phyloP scores from a whole-genome alignment of 2,797 vertebrate genomes.

The Pseudochromis fuscus region DNA sequence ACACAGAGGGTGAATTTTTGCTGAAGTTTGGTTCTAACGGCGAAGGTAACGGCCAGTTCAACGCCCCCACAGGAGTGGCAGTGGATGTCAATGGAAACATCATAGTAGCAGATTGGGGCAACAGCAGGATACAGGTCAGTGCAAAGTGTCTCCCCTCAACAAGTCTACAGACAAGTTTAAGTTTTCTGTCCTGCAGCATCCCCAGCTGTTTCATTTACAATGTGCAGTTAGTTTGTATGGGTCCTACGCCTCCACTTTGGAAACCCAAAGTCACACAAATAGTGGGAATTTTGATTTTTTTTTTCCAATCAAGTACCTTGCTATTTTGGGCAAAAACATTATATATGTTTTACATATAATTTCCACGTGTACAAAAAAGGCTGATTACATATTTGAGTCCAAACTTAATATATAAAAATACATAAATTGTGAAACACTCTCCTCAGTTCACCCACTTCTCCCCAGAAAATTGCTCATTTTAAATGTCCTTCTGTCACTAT shows the following conservation, averaged over 20 bases:
- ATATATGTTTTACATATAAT: too few relatives aligned
- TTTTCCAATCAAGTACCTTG: too few relatives aligned
- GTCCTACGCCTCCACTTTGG: too few relatives aligned
- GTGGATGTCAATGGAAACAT: constrained; percentile 98
- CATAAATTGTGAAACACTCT: not conserved
- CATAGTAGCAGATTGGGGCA: constrained; percentile 99
- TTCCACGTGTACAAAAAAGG: constrained; percentile 5
- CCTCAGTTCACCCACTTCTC: too few relatives aligned
- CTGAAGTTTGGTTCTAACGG: constrained; percentile 98
- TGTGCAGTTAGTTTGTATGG: not conserved
- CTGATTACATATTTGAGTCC: too few relatives aligned
- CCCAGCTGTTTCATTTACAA: not conserved
- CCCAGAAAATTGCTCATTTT: too few relatives aligned
- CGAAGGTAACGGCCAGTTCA: constrained; percentile 98
- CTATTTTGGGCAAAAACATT: not conserved
- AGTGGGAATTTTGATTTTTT: not conserved
- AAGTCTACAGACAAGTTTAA: not conserved
- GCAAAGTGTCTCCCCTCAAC: not conserved
- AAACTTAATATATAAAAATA: not conserved
- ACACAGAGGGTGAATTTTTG: constrained; percentile 96
- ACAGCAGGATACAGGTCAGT: constrained; percentile 97
- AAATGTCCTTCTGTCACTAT: too few relatives aligned
- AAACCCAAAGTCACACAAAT: too few relatives aligned
- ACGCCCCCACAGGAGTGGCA: constrained; percentile 97
- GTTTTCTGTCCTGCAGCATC: not conserved